These are phyloP conservation scores for Chaunax sp. DNA, from an alignment of 2,797 vertebrate species.

Conservation along the genomic window DNA sequence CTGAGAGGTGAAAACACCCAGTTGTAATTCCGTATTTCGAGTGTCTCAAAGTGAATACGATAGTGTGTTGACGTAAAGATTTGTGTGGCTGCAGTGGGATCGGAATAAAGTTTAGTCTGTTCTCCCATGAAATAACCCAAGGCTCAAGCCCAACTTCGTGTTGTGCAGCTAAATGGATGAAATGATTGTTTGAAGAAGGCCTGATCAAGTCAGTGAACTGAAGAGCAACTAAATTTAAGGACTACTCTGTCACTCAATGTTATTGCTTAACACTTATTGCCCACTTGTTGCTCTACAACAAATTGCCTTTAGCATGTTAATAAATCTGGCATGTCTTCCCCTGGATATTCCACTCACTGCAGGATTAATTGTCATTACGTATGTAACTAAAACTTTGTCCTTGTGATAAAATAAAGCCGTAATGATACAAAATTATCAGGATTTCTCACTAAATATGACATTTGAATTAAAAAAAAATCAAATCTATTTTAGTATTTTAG, in stretches of 20 bases:
- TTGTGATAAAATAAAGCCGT: conserved; percentile 47
- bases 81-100: conserved; percentile 27
- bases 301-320: conserved; percentile 6
- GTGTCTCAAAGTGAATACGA: conserved; percentile 44
- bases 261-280: conserved; percentile 7
- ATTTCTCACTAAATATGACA: not conserved
- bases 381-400: conserved; percentile 51
- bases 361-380: conserved; percentile 56
- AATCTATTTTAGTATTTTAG: no score
- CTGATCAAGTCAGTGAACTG: not conserved
- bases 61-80: conserved; percentile 48
- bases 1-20: conserved; percentile 37
- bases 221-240: not conserved
- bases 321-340: conserved; percentile 43
- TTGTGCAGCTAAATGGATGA: conserved; percentile 7
- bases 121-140: conserved; percentile 26
- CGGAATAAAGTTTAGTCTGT: conserved; percentile 2
- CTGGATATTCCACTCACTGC: conserved; percentile 32
- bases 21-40: conserved; percentile 27
- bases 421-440: conserved; percentile 16
- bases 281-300: no score
- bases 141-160: not conserved
- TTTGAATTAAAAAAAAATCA: not conserved
- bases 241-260: conserved; percentile 10
- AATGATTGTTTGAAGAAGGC: conserved; percentile 1